Conservation (phyloP, 1,140 invertebrate species). For the Ctenoplectra terminalis region DNA sequence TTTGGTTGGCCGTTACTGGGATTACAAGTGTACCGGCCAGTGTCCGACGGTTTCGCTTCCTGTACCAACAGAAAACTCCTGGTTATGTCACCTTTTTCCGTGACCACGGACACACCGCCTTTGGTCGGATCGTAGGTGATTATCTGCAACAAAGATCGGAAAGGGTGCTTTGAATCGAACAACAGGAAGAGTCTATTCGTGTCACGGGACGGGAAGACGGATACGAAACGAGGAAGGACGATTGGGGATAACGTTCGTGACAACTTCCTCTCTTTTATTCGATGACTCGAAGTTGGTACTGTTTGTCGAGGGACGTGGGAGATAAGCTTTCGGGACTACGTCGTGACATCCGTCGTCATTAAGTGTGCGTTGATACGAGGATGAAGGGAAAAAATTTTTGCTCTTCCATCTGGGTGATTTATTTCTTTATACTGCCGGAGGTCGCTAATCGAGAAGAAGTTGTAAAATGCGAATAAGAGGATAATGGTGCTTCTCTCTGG, state of each 20-base stretch:
- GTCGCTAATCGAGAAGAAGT: constrained; percentile 34
- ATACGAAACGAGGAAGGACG: constrained; percentile 2
- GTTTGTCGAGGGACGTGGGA: neutral
- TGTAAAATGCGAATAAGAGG: neutral
- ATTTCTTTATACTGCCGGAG: constrained; percentile 7
- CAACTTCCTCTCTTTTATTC: constrained; percentile 32
- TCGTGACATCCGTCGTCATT: neutral
- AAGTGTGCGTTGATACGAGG: neutral
- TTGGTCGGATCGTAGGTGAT: constrained; percentile 90
- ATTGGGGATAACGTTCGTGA: constrained; percentile 4
- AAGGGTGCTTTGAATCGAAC: constrained; percentile 17
- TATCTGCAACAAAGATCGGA: constrained; percentile 83
- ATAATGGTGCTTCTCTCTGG: neutral
- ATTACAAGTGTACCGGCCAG: constrained; percentile 92
- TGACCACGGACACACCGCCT: constrained; percentile 90
- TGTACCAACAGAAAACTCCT: constrained; percentile 92
- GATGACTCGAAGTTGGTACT: neutral
- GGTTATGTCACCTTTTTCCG: constrained; percentile 92
- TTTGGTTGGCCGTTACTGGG: constrained; percentile 94
- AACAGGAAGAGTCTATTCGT: constrained; percentile 5
- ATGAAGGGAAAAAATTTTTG: constrained; percentile 9
- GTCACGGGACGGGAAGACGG: neutral
- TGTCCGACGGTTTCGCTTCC: constrained; percentile 90
- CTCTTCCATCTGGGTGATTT: constrained; percentile 13
- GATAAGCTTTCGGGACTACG: constrained; percentile 1